Percentiles rank a stretch among this genome's conserved stretches.
Evolutionary conservation across 2,113 vertebrate species (phyloP).

Genomic region (Pomatorhinus ruficollis): DNA sequence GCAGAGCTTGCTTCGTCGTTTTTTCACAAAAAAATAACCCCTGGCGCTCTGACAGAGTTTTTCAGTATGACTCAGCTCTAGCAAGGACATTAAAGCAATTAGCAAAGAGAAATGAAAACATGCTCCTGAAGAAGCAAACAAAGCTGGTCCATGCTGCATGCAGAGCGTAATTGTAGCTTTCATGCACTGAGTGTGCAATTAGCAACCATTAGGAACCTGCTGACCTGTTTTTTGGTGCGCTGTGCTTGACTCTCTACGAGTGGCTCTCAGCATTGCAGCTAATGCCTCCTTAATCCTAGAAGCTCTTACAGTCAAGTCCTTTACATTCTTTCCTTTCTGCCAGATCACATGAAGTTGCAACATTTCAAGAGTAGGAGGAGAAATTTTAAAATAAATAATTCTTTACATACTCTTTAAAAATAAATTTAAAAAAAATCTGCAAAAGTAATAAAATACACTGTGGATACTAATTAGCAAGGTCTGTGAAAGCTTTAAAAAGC

Average conservation of each 20-base stretch:
- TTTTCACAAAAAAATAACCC: not conserved
- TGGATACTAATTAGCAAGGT: not conserved
- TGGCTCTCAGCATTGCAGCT: constrained; percentile 41
- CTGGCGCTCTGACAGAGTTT: not conserved
- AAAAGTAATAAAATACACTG: not conserved
- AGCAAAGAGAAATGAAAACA: not conserved
- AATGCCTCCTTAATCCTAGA: constrained; percentile 51
- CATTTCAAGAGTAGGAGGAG: not conserved
- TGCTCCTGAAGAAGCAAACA: not conserved
- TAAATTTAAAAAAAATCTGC: not conserved
- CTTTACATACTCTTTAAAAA: not conserved
- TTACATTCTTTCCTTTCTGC: constrained; percentile 26
- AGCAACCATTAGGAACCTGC: constrained; percentile 5
- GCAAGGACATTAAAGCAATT: not conserved
- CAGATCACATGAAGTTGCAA: constrained; percentile 4
- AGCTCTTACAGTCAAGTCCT: constrained; percentile 56
- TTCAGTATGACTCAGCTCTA: constrained; percentile 15
- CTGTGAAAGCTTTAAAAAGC: not conserved
- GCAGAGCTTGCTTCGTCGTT: not conserved
- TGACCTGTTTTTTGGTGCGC: not conserved
- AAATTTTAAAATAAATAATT: not conserved
- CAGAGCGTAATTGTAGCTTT: not conserved
- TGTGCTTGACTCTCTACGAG: not conserved
- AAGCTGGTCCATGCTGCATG: not conserved
- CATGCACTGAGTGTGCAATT: not conserved